Evolutionary conservation across 1,140 invertebrate genomes (phyloP).

Genomic region (Drosophila pseudoananassae): DNA sequence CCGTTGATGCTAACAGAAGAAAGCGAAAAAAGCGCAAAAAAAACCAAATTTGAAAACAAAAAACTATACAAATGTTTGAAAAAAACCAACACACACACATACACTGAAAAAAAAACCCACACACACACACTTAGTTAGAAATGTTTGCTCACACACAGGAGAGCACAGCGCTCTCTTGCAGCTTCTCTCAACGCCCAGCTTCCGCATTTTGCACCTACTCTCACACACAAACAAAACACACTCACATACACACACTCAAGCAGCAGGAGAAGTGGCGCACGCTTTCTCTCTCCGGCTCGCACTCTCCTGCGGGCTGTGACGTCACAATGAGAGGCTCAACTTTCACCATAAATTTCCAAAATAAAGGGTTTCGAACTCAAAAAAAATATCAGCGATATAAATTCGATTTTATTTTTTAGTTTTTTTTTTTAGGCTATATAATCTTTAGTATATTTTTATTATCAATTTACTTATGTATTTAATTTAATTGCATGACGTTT

Average conservation of each 20-base stretch:
- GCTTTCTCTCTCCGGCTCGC: background rate
- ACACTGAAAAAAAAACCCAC: slow-evolving; percentile 22
- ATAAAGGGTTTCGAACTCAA: background rate
- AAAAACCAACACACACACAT: background rate
- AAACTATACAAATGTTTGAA: slow-evolving; percentile 48
- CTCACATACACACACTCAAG: slow-evolving; percentile 5
- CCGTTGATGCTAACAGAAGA: slow-evolving; percentile 83
- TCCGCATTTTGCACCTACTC: slow-evolving; percentile 29
- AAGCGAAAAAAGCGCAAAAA: slow-evolving; percentile 57
- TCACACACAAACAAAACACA: slow-evolving; percentile 1
- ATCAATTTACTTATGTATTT: slow-evolving; percentile 2
- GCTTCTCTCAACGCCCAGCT: slow-evolving; percentile 26
- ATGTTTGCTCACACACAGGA: slow-evolving; percentile 16
- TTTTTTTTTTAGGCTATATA: slow-evolving; percentile 16
- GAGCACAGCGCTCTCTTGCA: slow-evolving; percentile 28
- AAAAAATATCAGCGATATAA: slow-evolving; percentile 2
- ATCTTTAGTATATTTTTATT: slow-evolving; percentile 18
- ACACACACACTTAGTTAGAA: slow-evolving; percentile 23
- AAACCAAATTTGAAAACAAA: slow-evolving; percentile 31
- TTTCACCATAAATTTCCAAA: slow-evolving; percentile 12
- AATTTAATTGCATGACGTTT: slow-evolving; percentile 30
- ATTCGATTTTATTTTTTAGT: slow-evolving; percentile 21
- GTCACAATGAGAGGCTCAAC: slow-evolving; percentile 37
- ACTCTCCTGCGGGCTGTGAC: slow-evolving; percentile 21
- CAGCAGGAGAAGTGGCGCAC: slow-evolving; percentile 20